A percentile compares a stretch with the other conserved stretches of the same genome.
These are phyloP conservation scores for Mormyrops boulengeri DNA, from an alignment of 2,797 vertebrate species.

Conservation along the genomic window DNA sequence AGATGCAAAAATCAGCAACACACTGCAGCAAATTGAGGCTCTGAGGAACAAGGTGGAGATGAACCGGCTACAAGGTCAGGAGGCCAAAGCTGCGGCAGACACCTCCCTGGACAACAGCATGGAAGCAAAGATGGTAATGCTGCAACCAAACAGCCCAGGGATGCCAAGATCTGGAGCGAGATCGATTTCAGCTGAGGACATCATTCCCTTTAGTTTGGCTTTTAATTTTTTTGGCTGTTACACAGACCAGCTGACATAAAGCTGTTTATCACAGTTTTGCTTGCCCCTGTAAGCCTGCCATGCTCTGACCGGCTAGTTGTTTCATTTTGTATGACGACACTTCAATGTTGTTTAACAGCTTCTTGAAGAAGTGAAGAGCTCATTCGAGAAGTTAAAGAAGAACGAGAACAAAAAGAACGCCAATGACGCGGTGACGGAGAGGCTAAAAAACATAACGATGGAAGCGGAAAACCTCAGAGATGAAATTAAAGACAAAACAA, in stretches of 20 bases:
- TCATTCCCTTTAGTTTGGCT: background rate
- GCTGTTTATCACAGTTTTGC: background rate
- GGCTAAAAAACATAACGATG: conserved; percentile 57
- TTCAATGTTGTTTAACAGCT: conserved; percentile 53
- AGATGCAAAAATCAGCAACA: conserved; percentile 23
- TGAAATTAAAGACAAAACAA: conserved; percentile 63
- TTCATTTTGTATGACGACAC: background rate
- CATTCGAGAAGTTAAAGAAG: conserved; percentile 57
- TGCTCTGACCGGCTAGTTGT: background rate
- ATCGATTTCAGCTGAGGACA: background rate
- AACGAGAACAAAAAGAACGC: conserved; percentile 39
- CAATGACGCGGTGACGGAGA: conserved; percentile 49
- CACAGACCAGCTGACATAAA: background rate
- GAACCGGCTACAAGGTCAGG: conserved; percentile 51
- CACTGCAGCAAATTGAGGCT: conserved; percentile 48
- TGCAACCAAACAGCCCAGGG: background rate
- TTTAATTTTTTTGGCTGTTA: background rate
- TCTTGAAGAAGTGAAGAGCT: conserved; percentile 51
- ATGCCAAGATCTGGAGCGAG: background rate
- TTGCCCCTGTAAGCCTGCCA: background rate
- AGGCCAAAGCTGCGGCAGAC: conserved; percentile 49
- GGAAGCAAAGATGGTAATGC: conserved; percentile 47
- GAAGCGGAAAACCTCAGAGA: conserved; percentile 59
- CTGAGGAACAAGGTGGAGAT: conserved; percentile 58
- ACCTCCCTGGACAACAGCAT: conserved; percentile 40